These are phyloP conservation scores for Drosophila greeni DNA, from an alignment of 2,888 invertebrate genomes.

Conservation along the genomic window DNA sequence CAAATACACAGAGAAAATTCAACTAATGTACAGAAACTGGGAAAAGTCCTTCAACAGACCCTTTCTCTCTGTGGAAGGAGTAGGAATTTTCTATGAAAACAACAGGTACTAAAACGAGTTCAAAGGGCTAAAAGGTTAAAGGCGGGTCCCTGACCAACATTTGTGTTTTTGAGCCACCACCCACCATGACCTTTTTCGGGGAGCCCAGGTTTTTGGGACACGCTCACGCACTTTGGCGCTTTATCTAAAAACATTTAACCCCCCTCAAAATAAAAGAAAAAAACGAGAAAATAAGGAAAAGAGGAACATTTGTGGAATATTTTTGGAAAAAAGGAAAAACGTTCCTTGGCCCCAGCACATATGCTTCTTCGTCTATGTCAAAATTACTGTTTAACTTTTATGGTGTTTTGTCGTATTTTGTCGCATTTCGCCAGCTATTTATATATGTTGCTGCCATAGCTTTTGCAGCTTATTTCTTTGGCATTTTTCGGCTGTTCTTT, in stretches of 20 bases:
- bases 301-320: constrained; percentile 54
- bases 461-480: constrained; percentile 70
- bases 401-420: constrained; percentile 66
- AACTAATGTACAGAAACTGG: neutral
- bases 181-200: constrained; percentile 23
- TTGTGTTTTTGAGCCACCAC: constrained; percentile 5
- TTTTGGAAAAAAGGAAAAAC: constrained; percentile 52
- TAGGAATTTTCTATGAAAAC: constrained; percentile 18
- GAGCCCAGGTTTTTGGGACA: constrained; percentile 34
- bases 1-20: constrained; percentile 8
- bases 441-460: constrained; percentile 45
- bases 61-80: neutral
- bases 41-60: neutral
- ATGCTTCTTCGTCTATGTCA: constrained; percentile 65
- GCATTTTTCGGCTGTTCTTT: constrained; percentile 68
- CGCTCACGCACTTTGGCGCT: constrained; percentile 62
- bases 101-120: constrained; percentile 24
- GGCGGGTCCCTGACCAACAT: constrained; percentile 23
- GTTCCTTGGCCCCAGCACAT: constrained; percentile 47
- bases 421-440: constrained; percentile 64
- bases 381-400: constrained; percentile 73
- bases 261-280: constrained; percentile 26
- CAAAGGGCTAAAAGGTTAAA: constrained; percentile 37
- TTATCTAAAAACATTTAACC: constrained; percentile 67
- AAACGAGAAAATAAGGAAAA: constrained; percentile 11